Evolutionary conservation across 2,888 invertebrate genomes (phyloP), one percentile per base, ranked within the genome.

Genomic region (Xylota segnis): DNA sequence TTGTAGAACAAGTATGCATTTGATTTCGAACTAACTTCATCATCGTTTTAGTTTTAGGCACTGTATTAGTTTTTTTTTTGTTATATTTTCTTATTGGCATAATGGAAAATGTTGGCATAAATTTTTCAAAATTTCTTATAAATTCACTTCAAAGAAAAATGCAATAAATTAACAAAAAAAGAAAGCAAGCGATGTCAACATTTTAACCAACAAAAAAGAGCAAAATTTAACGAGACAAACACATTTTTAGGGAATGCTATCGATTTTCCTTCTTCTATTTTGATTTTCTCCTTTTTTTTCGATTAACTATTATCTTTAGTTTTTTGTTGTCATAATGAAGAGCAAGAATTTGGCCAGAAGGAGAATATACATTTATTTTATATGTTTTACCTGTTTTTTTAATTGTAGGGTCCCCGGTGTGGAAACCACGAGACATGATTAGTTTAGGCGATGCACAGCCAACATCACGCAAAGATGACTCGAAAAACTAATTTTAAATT

Each of bases 341-440:
- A 72, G 47, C 14, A 63, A 58, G 76, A 78, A 83, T 78, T 86
- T 86, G 86, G 86, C 86, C 86, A 77, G n/a, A 61, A 78, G 32
- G 56, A 84, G 72, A 83, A 82, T 79, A 88, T 78, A 87, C 84
- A 77, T 91, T 91, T 90, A 89, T 91, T 90, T 92, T 90, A 91
- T 91, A 91, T 92, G 91, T 91, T 91, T 91, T 92, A 91, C 91
- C 91, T 91, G 94, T 91, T 90, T 90, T 90, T 91, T 95, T 94
- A 94, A 94, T 95, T 95, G 94, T 95, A 96, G 98, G 98, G 94
- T 98, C 98, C 93, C 98, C 98, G 93, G 97, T 98, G 94, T 98
- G 98, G 98, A 98, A 98, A 95, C 98, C 98, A 94, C 96, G 98
- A 94, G 97, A 98, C 94, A 95, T 94, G 94, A 93, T 93, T 94